Percentiles rank a stretch among this genome's conserved stretches.
These are phyloP conservation scores for Malaclemys terrapin DNA, from an alignment of 2,113 vertebrate species.

Conservation along the genomic window DNA sequence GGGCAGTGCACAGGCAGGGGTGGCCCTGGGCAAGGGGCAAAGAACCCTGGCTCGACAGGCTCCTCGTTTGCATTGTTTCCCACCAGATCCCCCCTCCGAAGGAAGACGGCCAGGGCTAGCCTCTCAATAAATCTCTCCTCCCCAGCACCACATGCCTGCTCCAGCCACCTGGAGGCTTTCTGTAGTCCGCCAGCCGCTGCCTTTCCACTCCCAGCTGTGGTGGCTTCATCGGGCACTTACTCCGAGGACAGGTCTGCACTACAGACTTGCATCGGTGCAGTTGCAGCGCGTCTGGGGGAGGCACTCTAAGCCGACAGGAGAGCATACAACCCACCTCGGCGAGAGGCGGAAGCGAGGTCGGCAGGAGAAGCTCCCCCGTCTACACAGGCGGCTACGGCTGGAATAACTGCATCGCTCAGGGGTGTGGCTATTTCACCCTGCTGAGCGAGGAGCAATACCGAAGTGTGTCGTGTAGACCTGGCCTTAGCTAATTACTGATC, in stretches of 20 bases:
- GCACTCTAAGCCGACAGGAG: too few species aligned
- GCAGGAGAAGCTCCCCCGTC: too few species aligned
- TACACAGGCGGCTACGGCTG: too few species aligned
- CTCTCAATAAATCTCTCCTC: accelerated
- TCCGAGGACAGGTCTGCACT: too few species aligned
- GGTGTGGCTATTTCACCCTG: too few species aligned
- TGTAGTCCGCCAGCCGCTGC: background rate
- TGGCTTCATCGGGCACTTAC: background rate
- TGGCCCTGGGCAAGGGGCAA: background rate
- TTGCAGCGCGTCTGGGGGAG: too few species aligned
- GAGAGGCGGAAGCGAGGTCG: too few species aligned
- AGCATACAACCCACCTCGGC: background rate
- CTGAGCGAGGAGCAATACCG: too few species aligned
- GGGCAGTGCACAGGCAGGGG: accelerated
- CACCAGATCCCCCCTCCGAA: background rate
- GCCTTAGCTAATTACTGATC: background rate
- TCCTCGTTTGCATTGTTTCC: background rate
- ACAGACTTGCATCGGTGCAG: too few species aligned
- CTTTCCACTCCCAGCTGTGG: background rate
- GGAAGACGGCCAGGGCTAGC: accelerated
- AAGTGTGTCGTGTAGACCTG: accelerated
- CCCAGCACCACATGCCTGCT: accelerated
- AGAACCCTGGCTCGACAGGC: background rate
- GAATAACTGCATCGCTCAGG: too few species aligned
- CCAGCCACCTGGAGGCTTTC: background rate